Evolutionary conservation across 2,888 invertebrate genomes (phyloP).

Genomic region (Parelbella ahira): DNA sequence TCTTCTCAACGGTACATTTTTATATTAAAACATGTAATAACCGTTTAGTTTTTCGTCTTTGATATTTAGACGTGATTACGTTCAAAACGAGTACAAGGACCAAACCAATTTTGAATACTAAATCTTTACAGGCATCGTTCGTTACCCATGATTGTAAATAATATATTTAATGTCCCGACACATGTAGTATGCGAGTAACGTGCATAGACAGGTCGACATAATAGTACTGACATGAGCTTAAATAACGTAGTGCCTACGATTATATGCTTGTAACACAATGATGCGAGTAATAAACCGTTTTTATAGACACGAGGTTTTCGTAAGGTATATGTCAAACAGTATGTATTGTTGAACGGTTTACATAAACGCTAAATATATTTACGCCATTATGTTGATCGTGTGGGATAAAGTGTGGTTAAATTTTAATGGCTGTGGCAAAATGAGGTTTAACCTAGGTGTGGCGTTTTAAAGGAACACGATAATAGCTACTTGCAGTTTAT

Average conservation of each 20-base stretch:
- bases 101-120: constrained; percentile 25
- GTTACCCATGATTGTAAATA: constrained; percentile 53
- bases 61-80: constrained; percentile 6
- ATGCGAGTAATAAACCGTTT: constrained; percentile 43
- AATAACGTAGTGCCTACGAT: constrained; percentile 83
- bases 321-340: constrained; percentile 27
- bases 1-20: no score
- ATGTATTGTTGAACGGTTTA: constrained; percentile 21
- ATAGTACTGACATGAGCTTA: constrained; percentile 85
- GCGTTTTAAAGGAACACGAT: constrained; percentile 8
- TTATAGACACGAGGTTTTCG: constrained; percentile 28
- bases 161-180: constrained; percentile 64
- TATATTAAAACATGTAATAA: no score
- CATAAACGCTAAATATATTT: constrained; percentile 17
- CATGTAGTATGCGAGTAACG: constrained; percentile 68
- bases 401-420: constrained; percentile 35
- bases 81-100: constrained; percentile 24
- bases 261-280: constrained; percentile 73
- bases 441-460: constrained; percentile 1
- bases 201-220: constrained; percentile 70
- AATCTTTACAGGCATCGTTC: constrained; percentile 30
- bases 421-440: constrained; percentile 62
- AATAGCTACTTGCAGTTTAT: constrained; percentile 27
- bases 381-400: constrained; percentile 16
- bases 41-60: background rate